Evolutionary conservation across 2,113 vertebrate genomes (phyloP), one percentile per base, ranked within the genome.

Genomic region (Rhagologus leucostigma): DNA sequence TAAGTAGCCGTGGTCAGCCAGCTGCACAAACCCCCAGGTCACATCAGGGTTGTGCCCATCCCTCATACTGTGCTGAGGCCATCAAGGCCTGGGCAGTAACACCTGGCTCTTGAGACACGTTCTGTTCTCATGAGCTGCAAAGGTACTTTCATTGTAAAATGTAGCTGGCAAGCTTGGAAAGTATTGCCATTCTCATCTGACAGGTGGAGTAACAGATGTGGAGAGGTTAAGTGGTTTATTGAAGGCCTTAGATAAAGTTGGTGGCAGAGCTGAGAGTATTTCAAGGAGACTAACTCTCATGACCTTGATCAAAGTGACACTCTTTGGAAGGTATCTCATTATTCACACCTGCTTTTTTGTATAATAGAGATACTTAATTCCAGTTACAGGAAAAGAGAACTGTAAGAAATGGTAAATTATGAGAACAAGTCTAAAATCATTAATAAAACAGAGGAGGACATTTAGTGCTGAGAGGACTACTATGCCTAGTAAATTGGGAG

Each of bases 31-130:
- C 13, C 3, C 10, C 6, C 41, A n/a, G 15, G 46, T 89, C 74
- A 70, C 65, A 71, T 7, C 23, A 67, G 23, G 22, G 42, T 44
- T 55, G 20, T 19, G 10, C 42, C 35, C 7, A 3, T 20, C 32
- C 29, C 24, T 69, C 1, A 0, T 15, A 50, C 9, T 9, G 4
- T 55, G 57, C 30, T 0, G 0, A 67, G 42, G 37, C 89, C 44
- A 44, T 17, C 3, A 4, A 53, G 17, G 35, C 35, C 47, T 68
- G 56, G 23, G 33, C 78, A 85, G 13, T 41, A 82, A 68, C 5
- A 30, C 4, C 15, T 64, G 63, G 29, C 27, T 76, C 27, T 88
- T 46, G 26, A 5, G 8, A 68, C 33, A 47, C 0, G 0, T 55
- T 42, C 62, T 55, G 26, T 44, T 37, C 19, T 62, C 19, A 24